Evolutionary conservation across 2,797 vertebrate species (phyloP).

Genomic region (Rhabdophis nuchalis): DNA sequence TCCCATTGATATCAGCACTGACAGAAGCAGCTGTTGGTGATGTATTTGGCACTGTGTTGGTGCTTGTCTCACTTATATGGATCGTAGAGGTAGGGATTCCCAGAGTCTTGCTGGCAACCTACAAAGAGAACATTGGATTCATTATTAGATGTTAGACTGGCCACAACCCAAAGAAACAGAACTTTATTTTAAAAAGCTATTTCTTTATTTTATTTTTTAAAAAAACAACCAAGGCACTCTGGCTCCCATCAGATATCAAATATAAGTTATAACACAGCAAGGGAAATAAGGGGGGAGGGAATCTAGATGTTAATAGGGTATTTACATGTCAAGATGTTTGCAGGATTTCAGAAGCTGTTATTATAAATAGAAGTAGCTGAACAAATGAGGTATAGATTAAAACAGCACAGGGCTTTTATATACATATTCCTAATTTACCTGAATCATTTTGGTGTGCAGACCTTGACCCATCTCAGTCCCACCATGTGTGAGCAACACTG

Average conservation of each 20-base stretch:
- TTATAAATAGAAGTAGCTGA: background rate
- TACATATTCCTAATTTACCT: conserved; percentile 67
- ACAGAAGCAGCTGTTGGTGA: conserved; percentile 89
- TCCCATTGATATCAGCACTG: conserved; percentile 90
- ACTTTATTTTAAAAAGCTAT: background rate
- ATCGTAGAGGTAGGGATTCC: conserved; percentile 83
- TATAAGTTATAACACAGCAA: background rate
- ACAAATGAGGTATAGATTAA: background rate
- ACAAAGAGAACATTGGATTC: conserved; percentile 23
- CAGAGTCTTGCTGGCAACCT: conserved; percentile 88
- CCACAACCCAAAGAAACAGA: background rate
- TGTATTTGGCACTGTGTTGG: conserved; percentile 88
- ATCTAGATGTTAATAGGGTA: background rate
- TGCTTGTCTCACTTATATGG: conserved; percentile 91
- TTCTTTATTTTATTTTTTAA: background rate
- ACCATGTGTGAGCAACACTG: conserved; percentile 88
- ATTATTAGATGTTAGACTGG: background rate
- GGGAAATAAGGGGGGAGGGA: background rate
- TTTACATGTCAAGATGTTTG: background rate
- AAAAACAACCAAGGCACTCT: background rate
- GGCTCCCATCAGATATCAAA: background rate
- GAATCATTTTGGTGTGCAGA: conserved; percentile 96
- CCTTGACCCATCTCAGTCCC: conserved; percentile 98
- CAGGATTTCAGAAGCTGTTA: background rate
- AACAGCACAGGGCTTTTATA: background rate